Percentiles rank a stretch among this genome's conserved stretches.
phyloP scores from a whole-genome alignment of 2,113 vertebrate genomes.

The Mus spicilegus region DNA sequence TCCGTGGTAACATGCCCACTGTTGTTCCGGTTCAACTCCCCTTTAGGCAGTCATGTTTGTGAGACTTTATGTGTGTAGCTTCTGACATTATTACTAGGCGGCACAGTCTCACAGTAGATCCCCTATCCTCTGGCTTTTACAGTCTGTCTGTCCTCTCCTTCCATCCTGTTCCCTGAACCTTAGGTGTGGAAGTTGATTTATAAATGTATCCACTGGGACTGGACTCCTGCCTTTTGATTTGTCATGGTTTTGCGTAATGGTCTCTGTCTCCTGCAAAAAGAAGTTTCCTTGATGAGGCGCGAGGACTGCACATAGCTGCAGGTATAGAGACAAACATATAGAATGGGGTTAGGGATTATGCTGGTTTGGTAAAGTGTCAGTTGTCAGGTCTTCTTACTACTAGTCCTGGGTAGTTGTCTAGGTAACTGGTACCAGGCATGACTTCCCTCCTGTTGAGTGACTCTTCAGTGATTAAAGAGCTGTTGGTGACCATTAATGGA shows the following conservation, averaged over 20 bases:
- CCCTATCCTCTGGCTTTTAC: background rate
- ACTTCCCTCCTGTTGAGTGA: background rate
- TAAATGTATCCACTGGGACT: background rate
- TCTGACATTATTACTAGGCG: background rate
- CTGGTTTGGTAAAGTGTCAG: background rate
- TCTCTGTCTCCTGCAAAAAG: background rate
- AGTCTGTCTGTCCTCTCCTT: background rate
- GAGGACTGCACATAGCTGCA: background rate
- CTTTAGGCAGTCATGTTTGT: background rate
- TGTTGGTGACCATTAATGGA: background rate
- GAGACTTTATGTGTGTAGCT: background rate
- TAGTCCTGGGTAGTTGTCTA: background rate
- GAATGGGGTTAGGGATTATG: background rate
- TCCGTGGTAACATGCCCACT: background rate
- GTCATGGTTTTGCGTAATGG: background rate
- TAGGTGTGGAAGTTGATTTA: background rate
- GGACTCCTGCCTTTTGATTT: background rate
- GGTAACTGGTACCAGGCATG: background rate
- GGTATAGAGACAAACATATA: background rate
- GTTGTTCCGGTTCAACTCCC: background rate
- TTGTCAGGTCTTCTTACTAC: background rate
- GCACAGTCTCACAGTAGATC: background rate
- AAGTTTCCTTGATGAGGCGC: background rate
- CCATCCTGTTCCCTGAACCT: background rate
- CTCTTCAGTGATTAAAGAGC: background rate